Evolutionary conservation across 1,140 invertebrate genomes (phyloP), one percentile per base, ranked within the genome.

Genomic region (Bombus affinis): DNA sequence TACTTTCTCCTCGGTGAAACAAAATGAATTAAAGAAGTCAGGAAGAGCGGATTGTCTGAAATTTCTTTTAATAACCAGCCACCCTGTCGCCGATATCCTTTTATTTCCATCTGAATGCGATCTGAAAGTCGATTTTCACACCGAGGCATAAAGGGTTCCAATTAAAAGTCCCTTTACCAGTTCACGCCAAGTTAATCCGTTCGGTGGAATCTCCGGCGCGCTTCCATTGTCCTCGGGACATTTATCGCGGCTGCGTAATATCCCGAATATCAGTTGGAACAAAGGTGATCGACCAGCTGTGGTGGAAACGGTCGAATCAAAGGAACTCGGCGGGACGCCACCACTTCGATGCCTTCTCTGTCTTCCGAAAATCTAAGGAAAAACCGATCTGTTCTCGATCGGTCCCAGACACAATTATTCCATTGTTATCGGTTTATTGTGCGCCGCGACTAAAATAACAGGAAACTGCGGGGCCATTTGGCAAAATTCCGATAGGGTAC

Each of bases 211-310:
- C 73, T 28, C 2, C 28, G 32, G 5, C 53, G 39, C 22, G 25
- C 57, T 18, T 10, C 28, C 47, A 79, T 84, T 79, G 83, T 84
- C 76, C 6, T 3, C 8, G 39, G 37, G 42, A 79, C 75, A 57
- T 79, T 84, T 79, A 84, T 84, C 76, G 83, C 32, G 39, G 73
- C 44, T 76, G 25, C 37, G 75, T 72, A 47, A 79, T 84, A 57
- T 83, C 81, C 65, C 74, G 81, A 83, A 83, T 77, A 78, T 71
- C 65, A 66, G 47, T 25, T 53, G 18, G 82, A 71, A 84, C 72
- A 76, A 83, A 75, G 42, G 59, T 76, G 66, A 83, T 83, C 81
- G 73, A 76, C 25, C 44, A 66, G 35, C 35, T 57, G 62, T 22
- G n/a, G 22, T n/a, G 72, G 28, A 25, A 66, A 44, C 37, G n/a